These are phyloP conservation scores for Urocolius indicus DNA, from an alignment of 2,113 vertebrate genomes.

Conservation along the genomic window DNA sequence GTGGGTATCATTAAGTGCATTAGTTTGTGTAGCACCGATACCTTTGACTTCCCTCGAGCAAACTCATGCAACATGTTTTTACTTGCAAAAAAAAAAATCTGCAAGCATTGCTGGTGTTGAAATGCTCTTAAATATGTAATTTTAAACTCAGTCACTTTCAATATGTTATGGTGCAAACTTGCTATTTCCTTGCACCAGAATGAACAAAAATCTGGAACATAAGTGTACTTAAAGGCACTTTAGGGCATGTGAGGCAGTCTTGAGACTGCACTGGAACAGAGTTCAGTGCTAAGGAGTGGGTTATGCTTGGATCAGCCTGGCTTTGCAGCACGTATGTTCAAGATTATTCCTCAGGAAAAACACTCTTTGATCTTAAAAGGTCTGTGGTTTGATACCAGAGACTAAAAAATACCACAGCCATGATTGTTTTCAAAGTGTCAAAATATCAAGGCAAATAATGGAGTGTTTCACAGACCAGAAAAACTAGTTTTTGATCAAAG, in stretches of 20 bases:
- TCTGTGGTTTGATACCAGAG: background rate
- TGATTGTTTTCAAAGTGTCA: background rate
- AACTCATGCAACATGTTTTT: fast-evolving
- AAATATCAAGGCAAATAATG: background rate
- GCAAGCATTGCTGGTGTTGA: background rate
- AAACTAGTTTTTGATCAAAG: background rate
- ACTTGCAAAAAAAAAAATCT: background rate
- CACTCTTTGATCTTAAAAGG: background rate
- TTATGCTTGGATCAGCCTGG: background rate
- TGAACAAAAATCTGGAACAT: background rate
- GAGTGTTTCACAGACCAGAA: background rate
- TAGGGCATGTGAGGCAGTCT: background rate
- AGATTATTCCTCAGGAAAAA: background rate
- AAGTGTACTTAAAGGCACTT: background rate
- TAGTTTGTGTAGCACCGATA: background rate
- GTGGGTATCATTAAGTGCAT: too few relatives aligned
- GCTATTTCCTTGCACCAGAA: background rate
- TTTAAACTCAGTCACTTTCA: background rate
- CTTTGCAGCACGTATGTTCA: background rate
- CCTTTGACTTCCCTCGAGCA: background rate
- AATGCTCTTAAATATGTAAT: background rate
- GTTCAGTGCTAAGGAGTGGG: background rate
- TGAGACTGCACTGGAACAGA: background rate
- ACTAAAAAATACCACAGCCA: background rate
- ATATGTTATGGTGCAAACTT: background rate